Evolutionary conservation across 2,113 vertebrate genomes (phyloP).

Genomic region (Microcebus jonahi): DNA sequence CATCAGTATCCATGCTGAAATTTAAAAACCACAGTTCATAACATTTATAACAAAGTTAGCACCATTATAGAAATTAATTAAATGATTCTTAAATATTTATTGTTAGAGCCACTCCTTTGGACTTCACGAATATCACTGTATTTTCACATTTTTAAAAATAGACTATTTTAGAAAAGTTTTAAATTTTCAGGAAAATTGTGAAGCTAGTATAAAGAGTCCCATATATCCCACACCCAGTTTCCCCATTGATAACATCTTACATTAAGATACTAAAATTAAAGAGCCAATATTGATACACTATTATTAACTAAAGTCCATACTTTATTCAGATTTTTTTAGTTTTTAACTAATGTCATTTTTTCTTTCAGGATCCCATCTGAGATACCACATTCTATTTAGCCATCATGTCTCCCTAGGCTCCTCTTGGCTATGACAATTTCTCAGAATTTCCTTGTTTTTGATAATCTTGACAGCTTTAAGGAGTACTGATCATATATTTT

Average conservation of each 20-base stretch:
- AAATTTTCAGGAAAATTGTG: neutral
- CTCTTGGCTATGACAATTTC: neutral
- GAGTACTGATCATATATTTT: neutral
- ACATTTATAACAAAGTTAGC: neutral
- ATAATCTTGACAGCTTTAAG: neutral
- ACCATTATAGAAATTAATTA: neutral
- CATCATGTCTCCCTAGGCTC: neutral
- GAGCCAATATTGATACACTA: neutral
- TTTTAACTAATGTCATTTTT: neutral
- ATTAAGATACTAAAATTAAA: neutral
- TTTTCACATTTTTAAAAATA: neutral
- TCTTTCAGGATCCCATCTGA: neutral
- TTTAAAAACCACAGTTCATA: neutral
- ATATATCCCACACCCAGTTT: neutral
- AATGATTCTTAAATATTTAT: neutral
- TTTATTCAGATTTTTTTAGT: neutral
- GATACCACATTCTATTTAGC: neutral
- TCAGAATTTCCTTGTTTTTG: constrained; percentile 13
- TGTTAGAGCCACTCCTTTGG: neutral
- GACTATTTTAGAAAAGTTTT: neutral
- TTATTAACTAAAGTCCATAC: neutral
- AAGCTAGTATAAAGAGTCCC: neutral
- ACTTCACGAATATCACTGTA: neutral
- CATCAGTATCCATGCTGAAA: constrained; percentile 93
- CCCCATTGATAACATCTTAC: neutral